Base-by-base conservation (phyloP, 2,797 vertebrate genomes). In the Bradypodion pumilum region DNA sequence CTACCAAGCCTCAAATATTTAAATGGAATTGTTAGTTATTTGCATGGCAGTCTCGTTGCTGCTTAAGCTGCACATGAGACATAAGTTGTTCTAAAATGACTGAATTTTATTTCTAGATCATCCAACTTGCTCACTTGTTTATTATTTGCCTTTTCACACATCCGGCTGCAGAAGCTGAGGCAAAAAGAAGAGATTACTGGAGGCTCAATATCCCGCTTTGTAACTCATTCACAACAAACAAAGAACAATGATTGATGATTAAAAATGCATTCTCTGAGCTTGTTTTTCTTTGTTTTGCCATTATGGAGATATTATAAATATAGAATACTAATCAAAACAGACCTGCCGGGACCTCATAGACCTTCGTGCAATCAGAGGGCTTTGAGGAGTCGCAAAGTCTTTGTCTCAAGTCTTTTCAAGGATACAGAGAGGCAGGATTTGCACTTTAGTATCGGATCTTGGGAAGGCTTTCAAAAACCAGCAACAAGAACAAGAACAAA, bases 201-300 rank as follows among this genome's bases (percentile, higher is more conserved):
- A 96, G 95, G 95, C 95, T 96, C 95, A 6, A 10, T 95, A 95
- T 95, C 94, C 94, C 94, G 77, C 96, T 96, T 85, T 65, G 23
- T 95, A 49, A 90, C 95, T 96, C 95, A 96, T 96, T 96, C 96
- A 96, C 92, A 94, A 95, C 95, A 96, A 96, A 97, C 96, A 97
- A 96, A 97, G 95, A 95, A 94, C 95, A 96, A 96, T 96, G 96
- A 97, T 96, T 97, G 96, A 96, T 96, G 96, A 97, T 96, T 96
- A 96, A 96, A 97, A 95, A 96, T 96, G 95, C 95, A 96, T 96
- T 96, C 96, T 96, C 95, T 93, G 91, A 88, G 93, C 95, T 96
- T 96, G 96, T 96, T 96, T 96, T 96, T 95, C 95, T 97, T 97
- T 97, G 96, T 97, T 96, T 96, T 95, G 95, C 95, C 95, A 96